Percentiles rank a stretch among this genome's conserved stretches.
These are phyloP conservation scores for Furcula furcula DNA, from an alignment of 2,888 invertebrate genomes.

Conservation along the genomic window DNA sequence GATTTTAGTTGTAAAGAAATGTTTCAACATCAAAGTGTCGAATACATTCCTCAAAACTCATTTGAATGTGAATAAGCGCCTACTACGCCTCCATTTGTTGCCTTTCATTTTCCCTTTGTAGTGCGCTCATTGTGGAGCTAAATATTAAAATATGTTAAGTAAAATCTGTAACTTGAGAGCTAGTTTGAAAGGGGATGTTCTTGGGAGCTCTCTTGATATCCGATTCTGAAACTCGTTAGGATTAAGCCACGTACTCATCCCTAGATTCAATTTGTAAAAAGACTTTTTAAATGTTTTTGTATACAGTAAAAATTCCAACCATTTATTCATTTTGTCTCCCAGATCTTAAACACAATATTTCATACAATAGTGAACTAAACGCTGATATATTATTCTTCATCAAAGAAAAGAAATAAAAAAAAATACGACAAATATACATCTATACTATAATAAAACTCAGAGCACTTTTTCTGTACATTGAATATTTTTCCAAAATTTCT, in stretches of 20 bases:
- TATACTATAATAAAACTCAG: too few species aligned
- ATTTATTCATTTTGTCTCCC: too few species aligned
- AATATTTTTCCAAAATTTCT: too few species aligned
- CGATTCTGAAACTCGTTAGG: constrained; percentile 26
- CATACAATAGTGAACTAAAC: too few species aligned
- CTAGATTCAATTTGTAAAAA: too few species aligned
- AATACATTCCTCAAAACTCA: constrained; percentile 64
- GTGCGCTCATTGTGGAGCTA: constrained; percentile 47
- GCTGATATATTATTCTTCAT: too few species aligned
- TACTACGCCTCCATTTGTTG: constrained; percentile 59
- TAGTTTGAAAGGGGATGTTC: constrained; percentile 34
- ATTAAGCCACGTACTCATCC: background rate
- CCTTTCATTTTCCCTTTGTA: constrained; percentile 69
- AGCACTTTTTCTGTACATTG: too few species aligned
- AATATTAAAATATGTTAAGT: constrained; percentile 74
- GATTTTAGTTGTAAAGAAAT: constrained; percentile 36
- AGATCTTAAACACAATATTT: too few species aligned
- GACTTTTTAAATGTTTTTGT: too few species aligned
- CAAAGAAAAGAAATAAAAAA: too few species aligned
- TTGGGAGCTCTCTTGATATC: constrained; percentile 20
- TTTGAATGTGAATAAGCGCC: constrained; percentile 73
- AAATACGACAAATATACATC: too few species aligned
- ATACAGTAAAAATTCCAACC: too few species aligned
- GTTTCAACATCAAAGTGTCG: constrained; percentile 64
- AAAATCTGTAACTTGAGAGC: constrained; percentile 52